Evolutionary conservation across 2,888 invertebrate genomes (phyloP).

Genomic region (Helicoverpa assulta): DNA sequence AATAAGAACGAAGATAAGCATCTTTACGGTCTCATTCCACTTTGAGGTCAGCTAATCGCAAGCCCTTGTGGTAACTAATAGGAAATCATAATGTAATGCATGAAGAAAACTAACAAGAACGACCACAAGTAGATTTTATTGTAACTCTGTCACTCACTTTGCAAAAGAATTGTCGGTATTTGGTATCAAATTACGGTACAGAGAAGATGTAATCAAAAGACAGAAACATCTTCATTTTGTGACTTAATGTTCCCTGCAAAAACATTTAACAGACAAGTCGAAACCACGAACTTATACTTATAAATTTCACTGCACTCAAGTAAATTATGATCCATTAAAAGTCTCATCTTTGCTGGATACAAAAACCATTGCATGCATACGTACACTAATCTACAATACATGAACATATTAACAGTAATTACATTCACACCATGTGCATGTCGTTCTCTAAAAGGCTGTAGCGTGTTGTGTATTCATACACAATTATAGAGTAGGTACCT

Average conservation of each 20-base stretch:
- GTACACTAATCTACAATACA: constrained; percentile 20
- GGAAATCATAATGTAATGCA: constrained; percentile 12
- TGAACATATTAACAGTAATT: constrained; percentile 51
- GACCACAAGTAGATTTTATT: not conserved
- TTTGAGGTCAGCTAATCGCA: constrained; percentile 35
- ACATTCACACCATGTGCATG: constrained; percentile 58
- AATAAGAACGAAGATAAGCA: constrained; percentile 38
- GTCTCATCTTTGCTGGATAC: constrained; percentile 19
- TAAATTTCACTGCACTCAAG: constrained; percentile 20
- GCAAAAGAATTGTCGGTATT: too few relatives aligned
- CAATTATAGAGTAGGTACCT: constrained; percentile 49
- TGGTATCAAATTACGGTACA: too few relatives aligned
- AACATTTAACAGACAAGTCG: too few relatives aligned
- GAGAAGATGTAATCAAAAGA: too few relatives aligned
- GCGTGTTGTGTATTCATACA: constrained; percentile 58
- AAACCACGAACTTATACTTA: not conserved
- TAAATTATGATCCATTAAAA: constrained; percentile 19
- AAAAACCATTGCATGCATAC: constrained; percentile 46
- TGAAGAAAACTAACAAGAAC: constrained; percentile 19
- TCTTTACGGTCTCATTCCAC: constrained; percentile 54
- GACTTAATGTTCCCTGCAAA: too few relatives aligned
- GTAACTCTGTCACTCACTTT: too few relatives aligned
- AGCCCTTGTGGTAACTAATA: constrained; percentile 34
- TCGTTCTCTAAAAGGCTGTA: constrained; percentile 50
- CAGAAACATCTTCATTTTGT: too few relatives aligned